Evolutionary conservation across 2,113 vertebrate genomes (phyloP).

Genomic region (Carlito syrichta): DNA sequence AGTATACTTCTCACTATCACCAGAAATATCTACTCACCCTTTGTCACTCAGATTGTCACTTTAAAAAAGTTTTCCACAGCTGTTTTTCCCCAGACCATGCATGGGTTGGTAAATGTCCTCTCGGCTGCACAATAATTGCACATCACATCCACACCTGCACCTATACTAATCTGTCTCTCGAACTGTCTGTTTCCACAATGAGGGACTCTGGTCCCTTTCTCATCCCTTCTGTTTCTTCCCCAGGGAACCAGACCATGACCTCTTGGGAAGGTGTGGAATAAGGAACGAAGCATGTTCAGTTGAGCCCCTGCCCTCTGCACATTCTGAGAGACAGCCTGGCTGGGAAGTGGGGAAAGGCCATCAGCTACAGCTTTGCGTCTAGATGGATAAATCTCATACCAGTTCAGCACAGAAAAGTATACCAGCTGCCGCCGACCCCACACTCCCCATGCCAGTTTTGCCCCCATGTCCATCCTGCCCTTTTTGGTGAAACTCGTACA

Average conservation of each 20-base stretch:
- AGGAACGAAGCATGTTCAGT: neutral
- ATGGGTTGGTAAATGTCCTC: neutral
- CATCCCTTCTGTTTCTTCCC: neutral
- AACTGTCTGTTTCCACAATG: neutral
- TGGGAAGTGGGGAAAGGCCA: neutral
- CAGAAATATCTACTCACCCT: neutral
- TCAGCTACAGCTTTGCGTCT: neutral
- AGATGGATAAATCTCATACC: neutral
- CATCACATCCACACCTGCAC: neutral
- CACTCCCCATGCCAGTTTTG: neutral
- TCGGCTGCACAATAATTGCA: neutral
- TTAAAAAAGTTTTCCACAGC: neutral
- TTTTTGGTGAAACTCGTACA: neutral
- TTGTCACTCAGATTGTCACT: neutral
- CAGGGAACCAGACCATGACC: neutral
- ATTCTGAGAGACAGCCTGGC: neutral
- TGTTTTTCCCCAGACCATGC: neutral
- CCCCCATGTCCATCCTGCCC: neutral
- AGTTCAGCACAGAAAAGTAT: neutral
- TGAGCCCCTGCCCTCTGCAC: neutral
- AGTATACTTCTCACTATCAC: neutral
- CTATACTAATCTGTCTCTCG: too few species aligned
- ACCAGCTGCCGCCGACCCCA: neutral
- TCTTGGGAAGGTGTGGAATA: neutral
- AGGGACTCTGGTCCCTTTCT: neutral